phyloP scores from a whole-genome alignment of 2,797 vertebrate species.

The Eospalax fontanierii region DNA sequence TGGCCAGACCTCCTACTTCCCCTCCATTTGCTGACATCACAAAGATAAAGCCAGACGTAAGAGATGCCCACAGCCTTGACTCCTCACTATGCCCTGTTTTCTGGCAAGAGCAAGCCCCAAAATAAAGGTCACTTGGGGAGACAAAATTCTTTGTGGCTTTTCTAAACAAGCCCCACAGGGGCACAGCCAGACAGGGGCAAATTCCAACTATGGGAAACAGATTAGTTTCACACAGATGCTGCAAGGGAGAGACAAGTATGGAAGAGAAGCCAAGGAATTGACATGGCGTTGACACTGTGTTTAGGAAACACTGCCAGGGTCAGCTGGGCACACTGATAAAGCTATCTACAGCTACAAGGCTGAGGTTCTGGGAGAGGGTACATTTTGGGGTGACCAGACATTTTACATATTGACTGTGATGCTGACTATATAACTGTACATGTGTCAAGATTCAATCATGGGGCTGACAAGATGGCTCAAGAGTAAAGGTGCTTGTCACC shows the following conservation, averaged over 20 bases:
- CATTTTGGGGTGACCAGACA: rapidly evolving
- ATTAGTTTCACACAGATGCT: background rate
- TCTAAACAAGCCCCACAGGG: slow-evolving; percentile 38
- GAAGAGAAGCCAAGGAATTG: background rate
- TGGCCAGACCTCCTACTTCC: background rate
- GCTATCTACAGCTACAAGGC: background rate
- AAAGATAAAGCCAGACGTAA: background rate
- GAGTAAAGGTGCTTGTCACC: background rate
- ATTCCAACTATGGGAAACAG: slow-evolving; percentile 26
- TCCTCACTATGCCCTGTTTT: background rate
- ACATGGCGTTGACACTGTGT: background rate
- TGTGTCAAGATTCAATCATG: background rate
- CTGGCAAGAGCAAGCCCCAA: background rate
- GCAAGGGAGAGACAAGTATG: background rate
- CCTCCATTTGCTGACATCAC: background rate
- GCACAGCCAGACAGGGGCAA: background rate
- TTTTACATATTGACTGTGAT: background rate
- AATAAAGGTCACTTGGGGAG: slow-evolving; percentile 16
- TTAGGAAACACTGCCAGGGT: background rate
- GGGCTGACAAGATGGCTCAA: background rate
- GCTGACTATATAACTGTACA: background rate
- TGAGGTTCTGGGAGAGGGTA: too few species aligned
- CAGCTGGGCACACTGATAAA: background rate
- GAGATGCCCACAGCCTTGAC: background rate
- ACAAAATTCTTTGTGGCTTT: slow-evolving; percentile 61